phyloP scores from a whole-genome alignment of 1,140 invertebrate species.

The Colletes latitarsis region DNA sequence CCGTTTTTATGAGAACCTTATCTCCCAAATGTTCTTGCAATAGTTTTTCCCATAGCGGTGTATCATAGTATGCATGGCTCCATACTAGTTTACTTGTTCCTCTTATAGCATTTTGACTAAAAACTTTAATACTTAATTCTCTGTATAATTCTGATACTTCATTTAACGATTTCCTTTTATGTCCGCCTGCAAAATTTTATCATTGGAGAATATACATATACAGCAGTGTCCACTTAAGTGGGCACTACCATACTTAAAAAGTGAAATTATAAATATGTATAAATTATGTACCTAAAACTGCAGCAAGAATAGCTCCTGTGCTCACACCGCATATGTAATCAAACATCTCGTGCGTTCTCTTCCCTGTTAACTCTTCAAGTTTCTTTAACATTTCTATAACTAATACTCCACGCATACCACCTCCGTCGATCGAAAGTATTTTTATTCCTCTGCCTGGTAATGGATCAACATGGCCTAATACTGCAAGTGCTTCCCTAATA shows the following conservation, averaged over 20 bases:
- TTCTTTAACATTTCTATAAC: slow-evolving; percentile 90
- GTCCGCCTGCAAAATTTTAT: slow-evolving; percentile 77
- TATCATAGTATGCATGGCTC: slow-evolving; percentile 96
- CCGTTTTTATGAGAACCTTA: slow-evolving; percentile 85
- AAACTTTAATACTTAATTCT: slow-evolving; percentile 86
- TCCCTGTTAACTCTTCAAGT: slow-evolving; percentile 87
- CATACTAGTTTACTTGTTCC: slow-evolving; percentile 91
- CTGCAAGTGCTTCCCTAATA: slow-evolving; percentile 85
- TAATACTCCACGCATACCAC: slow-evolving; percentile 92
- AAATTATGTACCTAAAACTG: slow-evolving; percentile 82
- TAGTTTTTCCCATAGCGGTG: slow-evolving; percentile 91
- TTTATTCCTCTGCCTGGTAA: slow-evolving; percentile 88
- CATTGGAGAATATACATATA: background rate
- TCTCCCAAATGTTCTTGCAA: slow-evolving; percentile 88
- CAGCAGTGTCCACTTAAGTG: no score
- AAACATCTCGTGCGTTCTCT: slow-evolving; percentile 87
- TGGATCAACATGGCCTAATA: slow-evolving; percentile 89
- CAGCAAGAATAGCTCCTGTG: slow-evolving; percentile 91
- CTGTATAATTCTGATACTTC: slow-evolving; percentile 86
- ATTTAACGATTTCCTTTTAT: slow-evolving; percentile 83
- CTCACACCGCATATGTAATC: slow-evolving; percentile 96
- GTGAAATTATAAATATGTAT: background rate
- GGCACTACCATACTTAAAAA: background rate
- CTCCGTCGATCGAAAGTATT: slow-evolving; percentile 94
- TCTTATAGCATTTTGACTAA: slow-evolving; percentile 86